Evolutionary conservation across 2,888 invertebrate species (phyloP), one percentile per base, ranked within the genome.

Genomic region (Phoenoteleia sp.): DNA sequence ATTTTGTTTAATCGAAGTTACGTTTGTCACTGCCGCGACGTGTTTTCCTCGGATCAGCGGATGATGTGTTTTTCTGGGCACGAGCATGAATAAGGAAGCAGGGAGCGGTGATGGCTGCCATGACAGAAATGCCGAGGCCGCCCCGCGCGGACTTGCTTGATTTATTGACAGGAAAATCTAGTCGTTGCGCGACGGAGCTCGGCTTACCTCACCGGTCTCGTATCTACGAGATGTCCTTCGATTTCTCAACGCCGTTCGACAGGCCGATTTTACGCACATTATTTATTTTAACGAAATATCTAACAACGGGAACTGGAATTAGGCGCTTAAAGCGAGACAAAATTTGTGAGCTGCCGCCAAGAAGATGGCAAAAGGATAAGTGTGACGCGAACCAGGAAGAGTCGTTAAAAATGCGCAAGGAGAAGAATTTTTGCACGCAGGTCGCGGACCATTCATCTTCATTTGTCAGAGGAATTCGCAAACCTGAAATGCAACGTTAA

Each of bases 101-200:
- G 89, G 88, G 89, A 88, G 88, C 88, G 84, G 84, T 86, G 86
- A 81, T 86, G 80, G 86, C 87, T 89, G 88, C 87, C 89, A 86
- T 85, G 87, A 91, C 88, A 92, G 91, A 93, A 93, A 93, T 92
- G 91, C 91, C 91, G 92, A 91, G 92, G 91, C 89, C 92, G 89
- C 87, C 86, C 89, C 86, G 89, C 89, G 75, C 58, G 88, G 87
- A 88, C 88, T 87, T 81, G 86, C 88, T 92, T 93, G 93, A 93
- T 93, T 93, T 93, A 93, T 93, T 92, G 93, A 93, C 93, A 93
- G 93, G 93, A 93, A 93, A 93, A 93, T 93, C 93, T 93, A 93
- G 93, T 93, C 92, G 90, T 84, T 88, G 89, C 89, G 89, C 88
- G 86, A 84, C 87, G 87, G 81, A 87, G 87, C 87, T 88, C 87